Conservation (phyloP, 1,140 invertebrate genomes). For the Drosophila kanapiae region DNA sequence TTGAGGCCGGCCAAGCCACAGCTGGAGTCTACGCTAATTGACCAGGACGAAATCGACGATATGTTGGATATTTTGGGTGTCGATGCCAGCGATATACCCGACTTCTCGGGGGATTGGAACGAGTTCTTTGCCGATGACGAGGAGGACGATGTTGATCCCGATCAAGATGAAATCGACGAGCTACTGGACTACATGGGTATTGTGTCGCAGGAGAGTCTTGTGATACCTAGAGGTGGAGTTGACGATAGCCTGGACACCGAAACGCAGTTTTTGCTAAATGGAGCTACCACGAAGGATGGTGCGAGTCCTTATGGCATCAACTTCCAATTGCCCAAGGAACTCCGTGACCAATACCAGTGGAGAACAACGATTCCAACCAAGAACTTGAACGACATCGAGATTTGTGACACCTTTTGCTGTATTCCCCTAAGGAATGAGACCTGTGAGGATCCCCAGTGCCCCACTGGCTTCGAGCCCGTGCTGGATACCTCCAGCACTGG, state of each 20-base stretch:
- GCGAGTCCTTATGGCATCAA: neutral
- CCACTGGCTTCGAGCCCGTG: neutral
- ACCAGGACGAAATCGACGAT: neutral
- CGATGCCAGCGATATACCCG: neutral
- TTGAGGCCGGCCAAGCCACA: neutral
- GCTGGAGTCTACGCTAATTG: neutral
- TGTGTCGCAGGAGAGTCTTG: neutral
- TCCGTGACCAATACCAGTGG: neutral
- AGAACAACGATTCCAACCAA: neutral
- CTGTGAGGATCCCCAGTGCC: slow-evolving; percentile 11
- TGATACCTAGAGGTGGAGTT: neutral
- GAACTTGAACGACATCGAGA: neutral
- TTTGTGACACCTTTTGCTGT: slow-evolving; percentile 6
- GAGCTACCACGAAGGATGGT: neutral
- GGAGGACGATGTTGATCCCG: neutral
- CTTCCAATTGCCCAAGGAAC: neutral
- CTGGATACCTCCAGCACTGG: neutral
- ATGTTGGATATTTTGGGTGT: slow-evolving; percentile 1
- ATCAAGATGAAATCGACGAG: slow-evolving; percentile 5
- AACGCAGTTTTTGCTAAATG: slow-evolving; percentile 10
- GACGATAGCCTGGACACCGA: neutral
- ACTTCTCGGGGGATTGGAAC: neutral
- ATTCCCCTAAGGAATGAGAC: slow-evolving; percentile 8
- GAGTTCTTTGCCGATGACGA: slow-evolving; percentile 6
- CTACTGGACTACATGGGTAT: slow-evolving; percentile 1